Conservation (phyloP, 2,797 vertebrate genomes). For the Thunnus albacares region DNA sequence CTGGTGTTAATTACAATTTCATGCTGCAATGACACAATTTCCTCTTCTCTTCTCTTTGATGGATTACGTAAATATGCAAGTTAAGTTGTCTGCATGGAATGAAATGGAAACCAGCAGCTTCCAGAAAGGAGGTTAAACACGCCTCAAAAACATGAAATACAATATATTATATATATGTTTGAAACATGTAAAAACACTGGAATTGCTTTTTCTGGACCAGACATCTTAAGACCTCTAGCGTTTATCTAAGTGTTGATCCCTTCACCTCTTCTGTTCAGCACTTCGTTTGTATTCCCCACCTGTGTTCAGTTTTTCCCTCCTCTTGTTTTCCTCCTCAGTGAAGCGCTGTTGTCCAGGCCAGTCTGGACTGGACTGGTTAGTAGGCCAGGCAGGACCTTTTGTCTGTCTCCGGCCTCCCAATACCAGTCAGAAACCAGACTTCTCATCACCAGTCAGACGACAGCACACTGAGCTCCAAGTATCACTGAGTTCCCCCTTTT, state of each 20-base stretch:
- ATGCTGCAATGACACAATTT: slow-evolving; percentile 46
- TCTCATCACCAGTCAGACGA: neutral
- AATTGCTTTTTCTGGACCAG: neutral
- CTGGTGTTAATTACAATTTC: slow-evolving; percentile 34
- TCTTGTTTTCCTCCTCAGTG: slow-evolving; percentile 8
- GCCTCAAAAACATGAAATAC: neutral
- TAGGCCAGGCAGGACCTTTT: neutral
- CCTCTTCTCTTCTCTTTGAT: slow-evolving; percentile 3
- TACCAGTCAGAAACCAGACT: neutral
- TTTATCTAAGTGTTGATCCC: neutral
- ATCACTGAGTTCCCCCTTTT: too few relatives aligned
- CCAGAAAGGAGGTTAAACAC: neutral
- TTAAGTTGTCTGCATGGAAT: neutral
- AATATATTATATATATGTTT: neutral
- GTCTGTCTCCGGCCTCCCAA: neutral
- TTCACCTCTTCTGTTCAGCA: neutral
- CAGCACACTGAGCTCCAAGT: neutral
- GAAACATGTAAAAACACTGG: neutral
- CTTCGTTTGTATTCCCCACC: slow-evolving; percentile 35
- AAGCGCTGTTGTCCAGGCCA: neutral
- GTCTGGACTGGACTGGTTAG: slow-evolving; percentile 35
- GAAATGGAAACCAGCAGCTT: neutral
- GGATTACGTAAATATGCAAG: slow-evolving; percentile 26
- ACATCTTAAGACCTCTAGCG: too few relatives aligned
- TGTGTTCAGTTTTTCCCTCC: neutral